These are phyloP conservation scores for Eidolon dupreanum DNA, from an alignment of 2,797 vertebrate genomes.

Conservation along the genomic window DNA sequence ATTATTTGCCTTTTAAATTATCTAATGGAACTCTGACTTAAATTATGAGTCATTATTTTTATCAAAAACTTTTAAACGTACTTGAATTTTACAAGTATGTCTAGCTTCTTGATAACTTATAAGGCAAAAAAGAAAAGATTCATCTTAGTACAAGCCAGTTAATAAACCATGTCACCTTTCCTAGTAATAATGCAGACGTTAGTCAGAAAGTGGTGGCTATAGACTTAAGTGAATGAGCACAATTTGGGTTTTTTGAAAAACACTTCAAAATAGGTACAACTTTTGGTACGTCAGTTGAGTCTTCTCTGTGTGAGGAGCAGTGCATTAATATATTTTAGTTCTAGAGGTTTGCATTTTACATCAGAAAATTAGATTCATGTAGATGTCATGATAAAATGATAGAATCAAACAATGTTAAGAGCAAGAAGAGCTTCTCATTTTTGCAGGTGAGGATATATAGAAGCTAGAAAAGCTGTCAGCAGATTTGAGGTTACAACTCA, in stretches of 20 bases:
- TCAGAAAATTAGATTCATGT: conserved; percentile 31
- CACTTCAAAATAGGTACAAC: not conserved
- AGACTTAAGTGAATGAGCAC: not conserved
- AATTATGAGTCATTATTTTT: conserved; percentile 43
- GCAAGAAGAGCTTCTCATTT: not conserved
- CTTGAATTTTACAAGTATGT: conserved; percentile 36
- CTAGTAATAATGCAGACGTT: not conserved
- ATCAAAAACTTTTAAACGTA: conserved; percentile 17
- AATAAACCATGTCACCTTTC: not conserved
- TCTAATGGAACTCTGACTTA: conserved; percentile 25
- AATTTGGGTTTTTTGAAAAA: not conserved
- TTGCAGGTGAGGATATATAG: not conserved
- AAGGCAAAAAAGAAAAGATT: not conserved
- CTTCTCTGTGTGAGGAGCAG: not conserved
- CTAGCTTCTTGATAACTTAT: conserved; percentile 38
- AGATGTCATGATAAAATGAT: conserved; percentile 29
- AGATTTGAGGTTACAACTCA: conserved; percentile 25
- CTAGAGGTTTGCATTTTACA: conserved; percentile 10
- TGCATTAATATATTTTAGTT: conserved; percentile 37
- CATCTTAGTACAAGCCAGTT: not conserved
- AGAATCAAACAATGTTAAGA: not conserved
- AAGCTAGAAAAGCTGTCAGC: not conserved
- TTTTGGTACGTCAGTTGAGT: not conserved
- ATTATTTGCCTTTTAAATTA: not conserved
- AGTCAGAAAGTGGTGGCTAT: not conserved